Evolutionary conservation across 2,797 vertebrate species (phyloP).

Genomic region (Sciurus vulgaris): DNA sequence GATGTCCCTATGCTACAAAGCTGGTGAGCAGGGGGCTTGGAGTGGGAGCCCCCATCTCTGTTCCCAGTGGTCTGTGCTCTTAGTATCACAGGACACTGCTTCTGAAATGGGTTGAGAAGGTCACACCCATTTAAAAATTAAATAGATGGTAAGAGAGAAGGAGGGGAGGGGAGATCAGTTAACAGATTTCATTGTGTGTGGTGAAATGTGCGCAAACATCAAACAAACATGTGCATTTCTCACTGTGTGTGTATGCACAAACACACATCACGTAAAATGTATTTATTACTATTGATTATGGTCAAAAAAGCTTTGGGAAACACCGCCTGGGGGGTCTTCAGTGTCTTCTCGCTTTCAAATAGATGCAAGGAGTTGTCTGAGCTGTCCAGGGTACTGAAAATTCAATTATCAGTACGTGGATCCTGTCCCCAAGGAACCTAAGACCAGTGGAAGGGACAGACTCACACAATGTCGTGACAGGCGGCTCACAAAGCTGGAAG

Average conservation of each 20-base stretch:
- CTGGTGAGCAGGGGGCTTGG: neutral
- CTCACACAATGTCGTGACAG: neutral
- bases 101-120: neutral
- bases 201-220: neutral
- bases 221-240: neutral
- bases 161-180: neutral
- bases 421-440: neutral
- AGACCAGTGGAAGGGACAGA: neutral
- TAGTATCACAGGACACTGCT: neutral
- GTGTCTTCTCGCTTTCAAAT: neutral
- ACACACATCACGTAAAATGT: neutral
- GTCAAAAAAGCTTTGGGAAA: neutral
- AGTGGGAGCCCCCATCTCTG: neutral
- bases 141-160: neutral
- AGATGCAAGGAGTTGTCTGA: neutral
- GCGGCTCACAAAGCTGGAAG: neutral
- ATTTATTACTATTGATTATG: neutral
- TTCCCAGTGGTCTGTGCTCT: neutral
- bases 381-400: constrained; percentile 9
- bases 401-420: neutral
- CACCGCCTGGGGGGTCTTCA: neutral
- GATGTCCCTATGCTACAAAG: neutral
- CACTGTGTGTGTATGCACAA: neutral
- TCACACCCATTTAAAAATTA: neutral
- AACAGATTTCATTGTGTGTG: neutral